Conservation (phyloP, 2,888 invertebrate genomes). For the Cremastobaeus sp. region DNA sequence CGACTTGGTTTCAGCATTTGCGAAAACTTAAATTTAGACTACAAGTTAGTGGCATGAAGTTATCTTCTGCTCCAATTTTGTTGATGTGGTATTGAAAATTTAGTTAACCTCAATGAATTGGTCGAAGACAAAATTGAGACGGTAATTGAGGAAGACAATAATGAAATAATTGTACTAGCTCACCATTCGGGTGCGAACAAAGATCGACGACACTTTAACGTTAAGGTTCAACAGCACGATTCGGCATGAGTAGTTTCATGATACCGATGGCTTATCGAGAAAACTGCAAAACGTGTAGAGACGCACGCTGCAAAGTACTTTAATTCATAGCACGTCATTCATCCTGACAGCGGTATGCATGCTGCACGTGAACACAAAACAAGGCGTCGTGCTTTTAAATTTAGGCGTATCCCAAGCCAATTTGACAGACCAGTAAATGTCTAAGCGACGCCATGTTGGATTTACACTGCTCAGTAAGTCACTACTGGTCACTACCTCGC, state of each 20-base stretch:
- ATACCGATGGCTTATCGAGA: slow-evolving; percentile 11
- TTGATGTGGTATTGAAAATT: neutral
- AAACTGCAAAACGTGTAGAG: neutral
- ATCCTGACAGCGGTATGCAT: neutral
- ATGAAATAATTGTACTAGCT: too few relatives aligned
- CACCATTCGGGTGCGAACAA: too few relatives aligned
- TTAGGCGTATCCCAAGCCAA: slow-evolving; percentile 72
- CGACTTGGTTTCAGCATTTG: neutral
- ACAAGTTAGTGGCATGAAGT: slow-evolving; percentile 18
- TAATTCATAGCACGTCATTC: slow-evolving; percentile 18
- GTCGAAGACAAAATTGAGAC: too few relatives aligned
- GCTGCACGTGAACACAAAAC: slow-evolving; percentile 20
- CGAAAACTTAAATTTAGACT: slow-evolving; percentile 19
- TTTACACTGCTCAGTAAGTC: too few relatives aligned
- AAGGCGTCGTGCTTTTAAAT: slow-evolving; percentile 30
- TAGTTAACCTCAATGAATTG: neutral
- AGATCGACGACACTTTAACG: too few relatives aligned
- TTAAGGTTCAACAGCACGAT: slow-evolving; percentile 7
- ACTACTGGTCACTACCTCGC: too few relatives aligned
- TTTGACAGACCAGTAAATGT: slow-evolving; percentile 70
- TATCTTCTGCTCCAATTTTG: slow-evolving; percentile 41
- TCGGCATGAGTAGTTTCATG: slow-evolving; percentile 25
- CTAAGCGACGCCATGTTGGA: slow-evolving; percentile 71
- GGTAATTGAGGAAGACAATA: too few relatives aligned
- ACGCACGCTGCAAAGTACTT: neutral